Evolutionary conservation across 1,140 invertebrate genomes (phyloP), one percentile per base, ranked within the genome.

Genomic region (Plutomurus gul): DNA sequence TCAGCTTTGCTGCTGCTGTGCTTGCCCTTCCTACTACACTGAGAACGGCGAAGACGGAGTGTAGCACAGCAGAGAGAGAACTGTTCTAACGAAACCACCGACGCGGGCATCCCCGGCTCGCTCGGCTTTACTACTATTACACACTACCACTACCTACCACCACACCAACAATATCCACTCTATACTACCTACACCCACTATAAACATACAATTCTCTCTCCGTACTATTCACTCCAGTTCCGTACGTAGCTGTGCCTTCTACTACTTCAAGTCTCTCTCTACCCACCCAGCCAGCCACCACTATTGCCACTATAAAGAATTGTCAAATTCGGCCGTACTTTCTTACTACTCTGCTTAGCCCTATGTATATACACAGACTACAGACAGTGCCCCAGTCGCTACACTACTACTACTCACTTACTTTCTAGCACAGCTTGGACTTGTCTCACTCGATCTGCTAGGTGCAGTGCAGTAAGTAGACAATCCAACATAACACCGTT

Each of bases 41-140:
- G 25, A 25, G 22, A 27, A 49, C 22, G 16, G 22, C 25, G 13
- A 56, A 25, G 11, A 25, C 22, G 18, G 13, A n/a, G 27, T n/a
- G 36, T n/a, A 2, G n/a, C 4, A 49, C n/a, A 7, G 36, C 30
- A 65, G 3, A 33, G 22, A 51, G 49, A 22, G 20, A 51, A 51
- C 20, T 51, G 20, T 65, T 11, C 56, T 65, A 65, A 65, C 56
- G 1, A 65, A 65, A 65, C 56, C 30, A 65, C 56, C 56, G 56
- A 65, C 56, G 30, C 56, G 56, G 56, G 70, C 70, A 72, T 72
- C 70, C 37, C 36, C 70, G 33, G 51, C 22, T 56, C 51, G 25
- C 16, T 56, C 56, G 36, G 56, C 30, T 36, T 16, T 36, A 65
- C 56, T 36, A 65, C 56, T 65, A 36, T 65, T 65, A 65, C 56